phyloP scores from a whole-genome alignment of 2,888 invertebrate genomes.

The Ashinkailepas kermadecensis region DNA sequence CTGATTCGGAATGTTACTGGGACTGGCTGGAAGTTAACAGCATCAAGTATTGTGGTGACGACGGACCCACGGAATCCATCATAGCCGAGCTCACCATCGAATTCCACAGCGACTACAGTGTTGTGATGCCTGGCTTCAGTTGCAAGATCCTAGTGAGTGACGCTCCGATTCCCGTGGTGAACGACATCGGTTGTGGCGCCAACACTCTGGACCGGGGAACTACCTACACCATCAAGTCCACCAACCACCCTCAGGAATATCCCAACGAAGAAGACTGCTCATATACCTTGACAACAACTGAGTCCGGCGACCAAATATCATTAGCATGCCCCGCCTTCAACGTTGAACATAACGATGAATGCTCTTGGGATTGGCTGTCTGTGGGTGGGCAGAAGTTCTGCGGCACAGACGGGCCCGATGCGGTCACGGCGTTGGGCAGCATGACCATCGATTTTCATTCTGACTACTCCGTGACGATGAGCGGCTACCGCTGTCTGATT shows the following conservation, averaged over 20 bases:
- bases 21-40: neutral
- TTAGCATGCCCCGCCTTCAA: neutral
- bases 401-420: neutral
- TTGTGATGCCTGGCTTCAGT: neutral
- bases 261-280: neutral
- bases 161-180: neutral
- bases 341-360: neutral
- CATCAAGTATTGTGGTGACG: neutral
- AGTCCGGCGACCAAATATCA: neutral
- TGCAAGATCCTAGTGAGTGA: neutral
- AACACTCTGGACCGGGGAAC: neutral
- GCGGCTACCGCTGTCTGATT: neutral
- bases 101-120: neutral
- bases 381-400: neutral
- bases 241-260: neutral
- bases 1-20: neutral
- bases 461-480: no score
- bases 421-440: neutral
- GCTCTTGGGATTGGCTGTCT: neutral
- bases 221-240: slow-evolving; percentile 1
- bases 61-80: neutral
- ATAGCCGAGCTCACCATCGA: neutral
- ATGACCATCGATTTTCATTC: neutral
- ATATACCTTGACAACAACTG: neutral
- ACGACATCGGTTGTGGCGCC: neutral